Conservation (phyloP, 2,797 vertebrate species). For the Gymnothorax javanicus region DNA sequence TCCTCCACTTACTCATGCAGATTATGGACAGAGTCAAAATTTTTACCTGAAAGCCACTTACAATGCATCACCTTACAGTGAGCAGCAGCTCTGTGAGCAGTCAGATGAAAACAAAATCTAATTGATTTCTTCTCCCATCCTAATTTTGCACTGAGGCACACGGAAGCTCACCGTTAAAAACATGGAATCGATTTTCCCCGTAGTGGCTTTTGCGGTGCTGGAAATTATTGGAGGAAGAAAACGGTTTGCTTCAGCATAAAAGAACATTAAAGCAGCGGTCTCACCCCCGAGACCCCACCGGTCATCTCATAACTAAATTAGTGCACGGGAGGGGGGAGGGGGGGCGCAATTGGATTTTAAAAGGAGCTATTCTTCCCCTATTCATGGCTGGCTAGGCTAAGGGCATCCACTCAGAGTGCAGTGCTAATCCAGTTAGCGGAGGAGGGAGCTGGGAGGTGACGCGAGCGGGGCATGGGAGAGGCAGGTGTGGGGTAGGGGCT, state of each 20-base stretch:
- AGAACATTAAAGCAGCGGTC: not conserved
- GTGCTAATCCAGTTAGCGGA: not conserved
- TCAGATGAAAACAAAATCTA: not conserved
- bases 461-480: not conserved
- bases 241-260: not conserved
- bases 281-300: not conserved
- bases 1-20: not conserved
- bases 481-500: not conserved
- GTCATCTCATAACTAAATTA: constrained; percentile 19
- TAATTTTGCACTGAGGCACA: not conserved
- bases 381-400: constrained; percentile 1
- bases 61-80: not conserved
- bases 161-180: constrained; percentile 4
- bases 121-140: not conserved
- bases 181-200: constrained; percentile 1
- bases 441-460: no score
- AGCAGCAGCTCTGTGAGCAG: not conserved
- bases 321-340: not conserved
- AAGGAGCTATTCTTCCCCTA: not conserved
- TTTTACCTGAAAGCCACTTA: not conserved
- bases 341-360: not conserved
- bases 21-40: not conserved
- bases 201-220: not conserved
- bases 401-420: constrained; percentile 10
- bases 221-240: not conserved